Evolutionary conservation across 2,888 invertebrate species (phyloP).

Genomic region (Pogonocherus hispidulus): DNA sequence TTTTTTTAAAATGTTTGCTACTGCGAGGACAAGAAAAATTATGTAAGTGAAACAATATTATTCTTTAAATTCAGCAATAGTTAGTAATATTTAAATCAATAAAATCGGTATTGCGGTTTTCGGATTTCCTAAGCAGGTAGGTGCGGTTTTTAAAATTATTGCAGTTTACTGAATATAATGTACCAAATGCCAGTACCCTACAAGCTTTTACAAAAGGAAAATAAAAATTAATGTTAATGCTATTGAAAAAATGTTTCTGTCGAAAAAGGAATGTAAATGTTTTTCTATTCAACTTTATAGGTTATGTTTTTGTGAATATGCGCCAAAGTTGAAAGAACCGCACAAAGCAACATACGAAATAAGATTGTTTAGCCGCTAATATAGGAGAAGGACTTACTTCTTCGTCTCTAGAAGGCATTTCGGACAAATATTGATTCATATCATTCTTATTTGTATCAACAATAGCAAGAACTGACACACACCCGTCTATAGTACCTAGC

Average conservation of each 20-base stretch:
- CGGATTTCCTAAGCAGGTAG: background rate
- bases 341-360: background rate
- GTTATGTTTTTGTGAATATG: background rate
- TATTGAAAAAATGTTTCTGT: too few species aligned
- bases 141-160: background rate
- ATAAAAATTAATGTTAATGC: too few species aligned
- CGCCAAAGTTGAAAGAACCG: background rate
- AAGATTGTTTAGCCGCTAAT: background rate
- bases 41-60: slow-evolving; percentile 24
- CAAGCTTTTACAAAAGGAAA: background rate
- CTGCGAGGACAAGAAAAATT: slow-evolving; percentile 16
- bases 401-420: slow-evolving; percentile 81
- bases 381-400: slow-evolving; percentile 65
- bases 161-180: background rate
- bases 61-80: too few species aligned
- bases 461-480: slow-evolving; percentile 88
- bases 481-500: slow-evolving; percentile 93
- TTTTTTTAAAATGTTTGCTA: slow-evolving; percentile 16
- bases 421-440: slow-evolving; percentile 75
- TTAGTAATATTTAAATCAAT: too few species aligned
- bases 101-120: too few species aligned
- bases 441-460: slow-evolving; percentile 78
- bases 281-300: background rate
- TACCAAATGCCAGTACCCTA: too few species aligned
- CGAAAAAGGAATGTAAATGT: background rate